phyloP scores from a whole-genome alignment of 2,888 invertebrate species.

The Petrolisthes cinctipes region DNA sequence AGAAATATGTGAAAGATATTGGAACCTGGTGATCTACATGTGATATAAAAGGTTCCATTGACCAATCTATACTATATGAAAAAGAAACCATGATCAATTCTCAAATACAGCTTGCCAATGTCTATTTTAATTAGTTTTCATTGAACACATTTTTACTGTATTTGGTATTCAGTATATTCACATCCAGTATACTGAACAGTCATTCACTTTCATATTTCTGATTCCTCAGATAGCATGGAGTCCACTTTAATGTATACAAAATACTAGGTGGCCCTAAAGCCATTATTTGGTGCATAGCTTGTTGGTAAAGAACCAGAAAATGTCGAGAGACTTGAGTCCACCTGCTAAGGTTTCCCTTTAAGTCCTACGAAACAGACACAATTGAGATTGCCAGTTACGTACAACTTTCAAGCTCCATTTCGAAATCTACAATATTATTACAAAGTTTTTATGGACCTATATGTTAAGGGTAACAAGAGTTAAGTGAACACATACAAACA shows the following conservation, averaged over 20 bases:
- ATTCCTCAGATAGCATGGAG: not conserved
- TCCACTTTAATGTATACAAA: conserved; percentile 6
- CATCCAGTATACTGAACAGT: not conserved
- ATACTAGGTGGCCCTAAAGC: conserved; percentile 10
- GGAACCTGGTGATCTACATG: not conserved
- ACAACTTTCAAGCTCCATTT: conserved; percentile 46
- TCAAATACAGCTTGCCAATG: no score
- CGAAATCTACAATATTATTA: conserved; percentile 36
- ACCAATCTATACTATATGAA: no score
- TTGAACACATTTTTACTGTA: not conserved
- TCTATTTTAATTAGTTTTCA: no score
- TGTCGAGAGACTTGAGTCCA: conserved; percentile 36
- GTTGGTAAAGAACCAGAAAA: not conserved
- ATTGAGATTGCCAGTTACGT: conserved; percentile 25
- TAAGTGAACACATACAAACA: conserved; percentile 55
- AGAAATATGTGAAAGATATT: not conserved
- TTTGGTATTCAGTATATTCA: not conserved
- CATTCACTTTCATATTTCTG: not conserved
- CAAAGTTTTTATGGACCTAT: conserved; percentile 29
- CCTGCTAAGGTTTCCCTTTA: conserved; percentile 34
- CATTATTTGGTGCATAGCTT: conserved; percentile 22
- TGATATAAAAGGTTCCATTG: no score
- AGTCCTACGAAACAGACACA: conserved; percentile 35
- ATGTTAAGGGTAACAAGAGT: conserved; percentile 42
- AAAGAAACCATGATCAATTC: no score